These are phyloP conservation scores for Brienomyrus longianalis DNA, from an alignment of 2,113 vertebrate genomes.

Conservation along the genomic window DNA sequence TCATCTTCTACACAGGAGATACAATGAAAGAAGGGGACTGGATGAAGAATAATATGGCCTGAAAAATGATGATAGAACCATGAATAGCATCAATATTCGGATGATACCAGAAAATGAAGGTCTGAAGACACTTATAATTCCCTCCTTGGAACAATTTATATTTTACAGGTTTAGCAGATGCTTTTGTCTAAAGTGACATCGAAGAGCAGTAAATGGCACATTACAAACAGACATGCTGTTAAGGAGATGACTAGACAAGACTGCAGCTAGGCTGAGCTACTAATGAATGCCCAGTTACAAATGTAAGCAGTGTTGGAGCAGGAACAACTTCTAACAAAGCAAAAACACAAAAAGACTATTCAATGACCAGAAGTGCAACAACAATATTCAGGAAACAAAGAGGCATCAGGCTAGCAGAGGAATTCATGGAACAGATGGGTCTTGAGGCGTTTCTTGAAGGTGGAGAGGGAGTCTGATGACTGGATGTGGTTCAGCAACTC, in stretches of 20 bases:
- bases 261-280: background rate
- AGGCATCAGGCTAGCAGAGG: background rate
- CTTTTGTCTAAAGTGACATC: background rate
- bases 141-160: background rate
- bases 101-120: background rate
- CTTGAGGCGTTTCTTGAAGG: background rate
- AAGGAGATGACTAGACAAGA: background rate
- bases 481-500: background rate
- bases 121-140: background rate
- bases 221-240: background rate
- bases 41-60: background rate
- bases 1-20: background rate
- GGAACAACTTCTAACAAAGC: background rate
- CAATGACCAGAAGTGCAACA: background rate
- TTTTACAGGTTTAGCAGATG: background rate
- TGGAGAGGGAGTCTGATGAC: background rate
- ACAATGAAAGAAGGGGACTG: background rate
- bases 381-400: background rate
- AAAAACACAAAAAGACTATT: background rate
- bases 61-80: background rate
- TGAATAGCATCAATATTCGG: background rate
- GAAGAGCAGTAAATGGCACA: background rate
- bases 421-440: background rate
- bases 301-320: background rate
- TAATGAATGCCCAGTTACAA: background rate